Percentiles rank a stretch among this genome's conserved stretches.
Conservation (phyloP, 2,113 vertebrate species). For the Procavia capensis region DNA sequence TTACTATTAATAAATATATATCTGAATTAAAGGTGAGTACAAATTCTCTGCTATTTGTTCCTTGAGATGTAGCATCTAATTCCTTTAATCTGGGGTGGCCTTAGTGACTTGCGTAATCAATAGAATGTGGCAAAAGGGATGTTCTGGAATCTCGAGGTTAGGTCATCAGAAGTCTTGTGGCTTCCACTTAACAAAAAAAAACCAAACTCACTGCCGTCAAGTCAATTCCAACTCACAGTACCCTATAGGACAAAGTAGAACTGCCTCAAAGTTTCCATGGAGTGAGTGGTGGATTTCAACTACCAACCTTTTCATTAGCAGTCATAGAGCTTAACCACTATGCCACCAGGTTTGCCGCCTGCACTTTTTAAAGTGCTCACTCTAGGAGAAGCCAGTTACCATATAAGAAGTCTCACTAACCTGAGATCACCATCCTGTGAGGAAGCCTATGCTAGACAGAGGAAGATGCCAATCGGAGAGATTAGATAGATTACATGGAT, state of each 20-base stretch:
- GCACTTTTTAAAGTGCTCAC: not conserved
- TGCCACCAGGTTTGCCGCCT: too few relatives aligned
- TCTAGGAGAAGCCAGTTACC: not conserved
- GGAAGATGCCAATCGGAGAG: not conserved
- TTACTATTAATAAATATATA: not conserved
- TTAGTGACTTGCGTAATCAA: not conserved
- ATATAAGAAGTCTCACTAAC: not conserved
- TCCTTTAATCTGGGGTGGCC: not conserved
- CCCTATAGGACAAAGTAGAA: too few relatives aligned
- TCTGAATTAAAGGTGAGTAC: not conserved
- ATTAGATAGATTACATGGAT: not conserved
- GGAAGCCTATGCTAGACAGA: not conserved
- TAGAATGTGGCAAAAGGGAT: not conserved
- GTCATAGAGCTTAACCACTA: too few relatives aligned
- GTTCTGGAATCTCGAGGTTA: not conserved
- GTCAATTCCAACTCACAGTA: too few relatives aligned
- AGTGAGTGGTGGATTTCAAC: too few relatives aligned
- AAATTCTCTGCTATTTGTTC: not conserved
- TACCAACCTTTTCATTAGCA: too few relatives aligned
- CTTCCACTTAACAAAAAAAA: too few relatives aligned
- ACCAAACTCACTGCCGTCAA: too few relatives aligned
- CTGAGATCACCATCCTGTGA: not conserved
- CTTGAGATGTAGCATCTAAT: not conserved
- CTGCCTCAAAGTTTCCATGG: too few relatives aligned
- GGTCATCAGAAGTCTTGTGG: not conserved